Percentiles rank a stretch among this genome's conserved stretches.
These are phyloP conservation scores for Scortum barcoo DNA, from an alignment of 2,113 vertebrate species.

Conservation along the genomic window DNA sequence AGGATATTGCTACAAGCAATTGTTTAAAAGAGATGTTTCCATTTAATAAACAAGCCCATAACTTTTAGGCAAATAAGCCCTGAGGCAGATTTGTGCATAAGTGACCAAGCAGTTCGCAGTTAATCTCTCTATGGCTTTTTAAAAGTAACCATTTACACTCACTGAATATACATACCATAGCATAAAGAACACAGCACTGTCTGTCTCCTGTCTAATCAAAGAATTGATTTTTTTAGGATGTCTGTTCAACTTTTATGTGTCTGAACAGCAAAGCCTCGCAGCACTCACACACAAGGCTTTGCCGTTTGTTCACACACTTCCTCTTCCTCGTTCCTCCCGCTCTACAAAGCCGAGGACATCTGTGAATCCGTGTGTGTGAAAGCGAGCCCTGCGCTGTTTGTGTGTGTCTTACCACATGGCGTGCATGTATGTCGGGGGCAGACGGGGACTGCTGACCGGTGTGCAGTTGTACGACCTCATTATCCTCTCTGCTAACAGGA, in stretches of 20 bases:
- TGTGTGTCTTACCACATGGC: conserved; percentile 94
- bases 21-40: background rate
- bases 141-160: conserved; percentile 15
- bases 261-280: background rate
- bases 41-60: conserved; percentile 27
- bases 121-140: conserved; percentile 1
- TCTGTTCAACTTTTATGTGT: conserved; percentile 13
- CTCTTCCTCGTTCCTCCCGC: conserved; percentile 10
- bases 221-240: background rate
- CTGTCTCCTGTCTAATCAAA: conserved; percentile 8
- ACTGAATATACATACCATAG: conserved; percentile 30
- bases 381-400: background rate
- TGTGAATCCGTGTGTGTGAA: background rate
- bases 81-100: background rate
- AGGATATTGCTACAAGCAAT: background rate
- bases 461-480: conserved; percentile 99
- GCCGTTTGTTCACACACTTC: no score
- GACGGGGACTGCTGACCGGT: conserved; percentile 95
- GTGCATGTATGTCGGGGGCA: conserved; percentile 98
- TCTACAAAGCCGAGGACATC: background rate
- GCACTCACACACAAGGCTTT: no score
- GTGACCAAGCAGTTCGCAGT: background rate
- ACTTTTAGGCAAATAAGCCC: conserved; percentile 9
- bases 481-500: conserved; percentile 95
- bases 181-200: background rate